Conservation (phyloP, 2,113 vertebrate genomes). For the Rhabdomys dilectus region DNA sequence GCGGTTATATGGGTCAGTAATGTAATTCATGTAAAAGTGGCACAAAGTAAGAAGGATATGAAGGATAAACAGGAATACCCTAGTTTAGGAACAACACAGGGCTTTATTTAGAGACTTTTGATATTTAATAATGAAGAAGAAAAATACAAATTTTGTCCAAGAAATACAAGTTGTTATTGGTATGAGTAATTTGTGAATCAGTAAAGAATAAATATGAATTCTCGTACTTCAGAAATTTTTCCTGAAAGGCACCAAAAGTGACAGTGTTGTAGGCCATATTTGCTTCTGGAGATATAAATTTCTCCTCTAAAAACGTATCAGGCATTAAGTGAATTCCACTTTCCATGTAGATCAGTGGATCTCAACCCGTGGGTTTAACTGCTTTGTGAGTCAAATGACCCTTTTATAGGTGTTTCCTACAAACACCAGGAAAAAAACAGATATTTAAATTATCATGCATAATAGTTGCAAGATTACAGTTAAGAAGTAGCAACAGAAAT, state of each 20-base stretch:
- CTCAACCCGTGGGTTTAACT: neutral
- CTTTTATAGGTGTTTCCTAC: neutral
- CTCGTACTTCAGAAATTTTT: neutral
- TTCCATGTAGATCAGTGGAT: neutral
- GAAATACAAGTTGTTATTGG: neutral
- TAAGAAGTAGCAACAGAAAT: neutral
- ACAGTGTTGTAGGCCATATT: neutral
- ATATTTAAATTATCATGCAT: neutral
- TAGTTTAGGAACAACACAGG: neutral
- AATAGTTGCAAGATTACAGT: neutral
- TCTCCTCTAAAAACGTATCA: neutral
- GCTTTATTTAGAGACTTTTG: neutral
- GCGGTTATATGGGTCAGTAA: neutral
- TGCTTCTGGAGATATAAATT: neutral
- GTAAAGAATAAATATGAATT: neutral
- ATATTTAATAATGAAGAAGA: neutral
- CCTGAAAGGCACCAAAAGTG: neutral
- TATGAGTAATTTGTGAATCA: neutral
- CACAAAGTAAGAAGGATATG: neutral
- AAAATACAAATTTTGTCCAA: neutral
- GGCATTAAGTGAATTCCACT: neutral
- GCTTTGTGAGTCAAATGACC: neutral
- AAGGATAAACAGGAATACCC: neutral
- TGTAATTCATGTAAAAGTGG: neutral
- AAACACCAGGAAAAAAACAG: neutral